Percentiles rank a stretch among this genome's conserved stretches.
phyloP scores from a whole-genome alignment of 2,797 vertebrate species.

The Stomatorhinus walkeri region DNA sequence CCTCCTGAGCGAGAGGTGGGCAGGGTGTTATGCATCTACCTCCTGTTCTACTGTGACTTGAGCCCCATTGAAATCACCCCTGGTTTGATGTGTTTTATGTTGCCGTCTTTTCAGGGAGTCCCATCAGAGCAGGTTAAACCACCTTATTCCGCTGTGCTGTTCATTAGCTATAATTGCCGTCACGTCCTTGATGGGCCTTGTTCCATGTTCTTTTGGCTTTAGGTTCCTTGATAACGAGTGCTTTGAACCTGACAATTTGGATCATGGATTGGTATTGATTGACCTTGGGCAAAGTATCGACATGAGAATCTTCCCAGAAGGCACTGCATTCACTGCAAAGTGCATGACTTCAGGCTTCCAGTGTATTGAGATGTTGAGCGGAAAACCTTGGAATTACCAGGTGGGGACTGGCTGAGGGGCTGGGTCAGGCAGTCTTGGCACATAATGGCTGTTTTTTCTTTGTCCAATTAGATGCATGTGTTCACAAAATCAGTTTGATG shows the following conservation, averaged over 20 bases:
- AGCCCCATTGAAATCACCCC: neutral
- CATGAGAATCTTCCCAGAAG: slow-evolving; percentile 78
- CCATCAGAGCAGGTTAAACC: neutral
- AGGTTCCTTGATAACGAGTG: slow-evolving; percentile 77
- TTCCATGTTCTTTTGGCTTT: neutral
- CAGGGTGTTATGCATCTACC: slow-evolving; percentile 22
- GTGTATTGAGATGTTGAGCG: slow-evolving; percentile 83
- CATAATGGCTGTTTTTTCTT: neutral
- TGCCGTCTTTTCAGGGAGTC: neutral
- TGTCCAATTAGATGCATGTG: neutral
- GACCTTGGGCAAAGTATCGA: slow-evolving; percentile 92
- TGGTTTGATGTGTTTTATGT: neutral
- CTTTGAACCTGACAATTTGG: slow-evolving; percentile 58
- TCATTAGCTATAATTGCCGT: neutral
- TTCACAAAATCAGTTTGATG: neutral
- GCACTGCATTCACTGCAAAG: slow-evolving; percentile 71
- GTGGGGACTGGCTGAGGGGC: slow-evolving; percentile 47
- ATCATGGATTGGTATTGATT: slow-evolving; percentile 77
- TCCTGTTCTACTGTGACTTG: neutral
- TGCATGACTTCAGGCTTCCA: slow-evolving; percentile 90
- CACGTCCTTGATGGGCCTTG: neutral
- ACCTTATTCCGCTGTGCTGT: neutral
- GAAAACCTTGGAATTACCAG: slow-evolving; percentile 88
- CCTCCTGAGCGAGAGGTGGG: slow-evolving; percentile 75
- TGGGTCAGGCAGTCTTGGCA: neutral